Base-by-base conservation (phyloP, 2,888 invertebrate genomes). In the Physocephala rufipes region DNA sequence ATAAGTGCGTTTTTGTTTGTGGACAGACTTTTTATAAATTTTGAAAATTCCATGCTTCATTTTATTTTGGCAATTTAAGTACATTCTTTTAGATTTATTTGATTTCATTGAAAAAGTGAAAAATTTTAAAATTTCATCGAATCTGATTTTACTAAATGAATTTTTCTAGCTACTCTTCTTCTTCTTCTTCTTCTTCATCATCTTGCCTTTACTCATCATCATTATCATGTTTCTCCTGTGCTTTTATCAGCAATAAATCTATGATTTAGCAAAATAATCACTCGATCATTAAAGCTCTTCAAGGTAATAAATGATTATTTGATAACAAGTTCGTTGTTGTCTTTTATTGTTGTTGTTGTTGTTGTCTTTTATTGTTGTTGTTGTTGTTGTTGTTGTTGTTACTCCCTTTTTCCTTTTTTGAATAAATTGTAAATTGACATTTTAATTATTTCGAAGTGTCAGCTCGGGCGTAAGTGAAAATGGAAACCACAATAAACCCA, bases 211-310 rank as follows among this genome's bases (percentile, higher is more conserved):
- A 15, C 15, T 9, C 47, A 9, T 15, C 9, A 9, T 47, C 15
- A 13, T 47, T 9, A n/a, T 58, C 24, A 7, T 7, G 21, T 26
- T 16, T 58, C 55, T 26, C 16, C 59, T 30, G 26, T 28, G 2
- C 63, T 1, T 21, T 62, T 47, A 47, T 19, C 63, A 43, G n/a
- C 24, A 47, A 24, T 63, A 47, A 63, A 47, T n/a, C n/a, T n/a
- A n/a, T n/a, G n/a, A n/a, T n/a, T n/a, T n/a, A n/a, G n/a, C n/a
- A n/a, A n/a, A n/a, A n/a, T n/a, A n/a, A n/a, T n/a, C n/a, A n/a
- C n/a, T n/a, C n/a, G n/a, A n/a, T n/a, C n/a, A n/a, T n/a, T n/a
- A n/a, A n/a, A n/a, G n/a, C n/a, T n/a, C n/a, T n/a, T n/a, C n/a
- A n/a, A n/a, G n/a, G n/a, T n/a, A n/a, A n/a, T n/a, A n/a, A n/a